Evolutionary conservation across 2,113 vertebrate genomes (phyloP).

Genomic region (Microcebus ravelobensis): DNA sequence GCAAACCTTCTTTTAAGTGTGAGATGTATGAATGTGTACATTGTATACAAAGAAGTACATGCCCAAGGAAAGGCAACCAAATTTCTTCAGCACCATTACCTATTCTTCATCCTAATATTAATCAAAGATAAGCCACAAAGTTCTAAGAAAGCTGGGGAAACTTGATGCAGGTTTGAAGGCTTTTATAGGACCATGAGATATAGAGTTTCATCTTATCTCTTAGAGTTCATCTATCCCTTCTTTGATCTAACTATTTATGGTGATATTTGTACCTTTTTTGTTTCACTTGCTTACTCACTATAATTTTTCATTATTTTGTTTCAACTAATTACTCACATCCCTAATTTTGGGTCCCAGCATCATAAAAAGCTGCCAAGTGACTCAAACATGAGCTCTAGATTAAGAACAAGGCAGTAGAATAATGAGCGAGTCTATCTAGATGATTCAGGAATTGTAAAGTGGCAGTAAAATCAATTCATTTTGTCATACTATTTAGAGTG

Average conservation of each 20-base stretch:
- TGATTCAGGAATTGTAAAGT: neutral
- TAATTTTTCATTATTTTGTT: slow-evolving; percentile 30
- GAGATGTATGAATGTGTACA: neutral
- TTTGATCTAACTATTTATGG: slow-evolving; percentile 28
- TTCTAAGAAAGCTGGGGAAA: neutral
- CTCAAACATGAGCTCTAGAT: neutral
- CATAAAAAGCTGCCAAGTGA: neutral
- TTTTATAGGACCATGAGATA: neutral
- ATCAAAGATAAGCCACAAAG: neutral
- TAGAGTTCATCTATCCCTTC: neutral
- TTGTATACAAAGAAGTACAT: neutral
- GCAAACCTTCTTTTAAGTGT: neutral
- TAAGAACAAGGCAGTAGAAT: neutral
- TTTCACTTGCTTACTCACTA: slow-evolving; percentile 4
- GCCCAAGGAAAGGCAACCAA: neutral
- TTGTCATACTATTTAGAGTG: neutral
- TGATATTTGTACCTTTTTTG: neutral
- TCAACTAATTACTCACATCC: neutral
- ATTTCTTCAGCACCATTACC: neutral
- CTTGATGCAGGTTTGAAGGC: neutral
- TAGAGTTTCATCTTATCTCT: neutral
- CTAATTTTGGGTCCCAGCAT: neutral
- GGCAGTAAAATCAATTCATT: neutral
- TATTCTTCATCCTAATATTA: neutral
- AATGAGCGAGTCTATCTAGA: neutral